Conservation (phyloP, 2,113 vertebrate species). For the Irena cyanogastra region DNA sequence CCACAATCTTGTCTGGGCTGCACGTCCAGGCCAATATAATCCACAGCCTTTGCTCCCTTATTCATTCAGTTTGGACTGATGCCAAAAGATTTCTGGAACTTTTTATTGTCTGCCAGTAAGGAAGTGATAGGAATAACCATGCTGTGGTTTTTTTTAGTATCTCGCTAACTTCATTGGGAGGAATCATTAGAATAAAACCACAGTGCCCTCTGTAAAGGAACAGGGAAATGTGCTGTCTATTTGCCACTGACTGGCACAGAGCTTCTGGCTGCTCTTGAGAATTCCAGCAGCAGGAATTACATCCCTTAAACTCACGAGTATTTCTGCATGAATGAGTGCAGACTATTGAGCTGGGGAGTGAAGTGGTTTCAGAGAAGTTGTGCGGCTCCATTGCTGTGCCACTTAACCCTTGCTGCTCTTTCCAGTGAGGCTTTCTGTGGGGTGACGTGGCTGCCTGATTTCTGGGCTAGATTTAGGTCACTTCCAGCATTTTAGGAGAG, state of each 20-base stretch:
- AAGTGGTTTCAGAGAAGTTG: not conserved
- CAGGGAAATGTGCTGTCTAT: not conserved
- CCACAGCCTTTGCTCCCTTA: not conserved
- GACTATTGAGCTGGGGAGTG: not conserved
- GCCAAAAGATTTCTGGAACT: not conserved
- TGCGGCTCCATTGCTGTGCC: not conserved
- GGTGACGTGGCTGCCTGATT: not conserved
- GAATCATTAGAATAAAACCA: not conserved
- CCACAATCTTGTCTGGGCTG: not conserved
- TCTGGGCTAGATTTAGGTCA: not conserved
- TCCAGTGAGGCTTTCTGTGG: not conserved
- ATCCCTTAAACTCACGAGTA: not conserved
- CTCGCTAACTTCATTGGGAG: not conserved
- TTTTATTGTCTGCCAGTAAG: slow-evolving; percentile 7
- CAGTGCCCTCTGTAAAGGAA: not conserved
- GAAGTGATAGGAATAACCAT: not conserved
- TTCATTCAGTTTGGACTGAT: not conserved
- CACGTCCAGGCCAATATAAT: not conserved
- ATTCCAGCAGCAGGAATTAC: not conserved
- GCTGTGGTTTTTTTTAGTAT: not conserved
- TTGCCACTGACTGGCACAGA: not conserved
- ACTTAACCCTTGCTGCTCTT: not conserved
- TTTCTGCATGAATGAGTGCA: slow-evolving; percentile 29
- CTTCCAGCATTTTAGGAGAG: not conserved
- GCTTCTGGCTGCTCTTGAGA: not conserved